These are phyloP conservation scores for Bolinopsis microptera DNA, from an alignment of 37 sponge, comb jelly and placozoan species.

Conservation along the genomic window DNA sequence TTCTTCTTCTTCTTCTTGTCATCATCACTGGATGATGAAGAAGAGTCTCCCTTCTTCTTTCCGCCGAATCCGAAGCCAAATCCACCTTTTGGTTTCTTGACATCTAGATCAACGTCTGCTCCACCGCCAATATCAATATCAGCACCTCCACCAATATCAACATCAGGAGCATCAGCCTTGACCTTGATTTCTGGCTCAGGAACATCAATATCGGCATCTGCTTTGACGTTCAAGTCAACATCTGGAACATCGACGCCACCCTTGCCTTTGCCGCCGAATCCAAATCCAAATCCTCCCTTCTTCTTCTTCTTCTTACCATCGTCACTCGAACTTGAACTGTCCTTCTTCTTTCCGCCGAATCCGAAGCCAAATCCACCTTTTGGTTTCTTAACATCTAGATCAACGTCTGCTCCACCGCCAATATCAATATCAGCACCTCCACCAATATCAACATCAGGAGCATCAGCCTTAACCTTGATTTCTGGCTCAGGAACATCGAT, in stretches of 20 bases:
- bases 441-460: no score
- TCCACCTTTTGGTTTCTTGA: background rate
- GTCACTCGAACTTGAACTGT: background rate
- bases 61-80: constrained; percentile 5
- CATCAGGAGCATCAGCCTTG: constrained; percentile 26
- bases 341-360: constrained; percentile 6
- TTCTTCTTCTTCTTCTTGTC: constrained; percentile 43
- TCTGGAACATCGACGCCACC: no score
- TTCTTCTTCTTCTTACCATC: background rate
- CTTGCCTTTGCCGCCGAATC: constrained; percentile 11
- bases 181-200: background rate
- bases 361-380: constrained; percentile 32
- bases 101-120: constrained; percentile 33
- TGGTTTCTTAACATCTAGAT: background rate
- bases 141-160: no score
- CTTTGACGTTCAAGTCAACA: background rate
- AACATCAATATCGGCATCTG: background rate
- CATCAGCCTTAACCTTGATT: background rate
- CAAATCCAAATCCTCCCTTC: background rate
- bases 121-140: constrained; percentile 6
- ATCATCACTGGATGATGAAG: background rate
- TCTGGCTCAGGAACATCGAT: constrained; percentile 5
- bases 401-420: background rate
- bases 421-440: constrained; percentile 26
- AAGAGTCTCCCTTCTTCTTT: background rate